Evolutionary conservation across 2,888 invertebrate genomes (phyloP).

Genomic region (Patella caerulea): DNA sequence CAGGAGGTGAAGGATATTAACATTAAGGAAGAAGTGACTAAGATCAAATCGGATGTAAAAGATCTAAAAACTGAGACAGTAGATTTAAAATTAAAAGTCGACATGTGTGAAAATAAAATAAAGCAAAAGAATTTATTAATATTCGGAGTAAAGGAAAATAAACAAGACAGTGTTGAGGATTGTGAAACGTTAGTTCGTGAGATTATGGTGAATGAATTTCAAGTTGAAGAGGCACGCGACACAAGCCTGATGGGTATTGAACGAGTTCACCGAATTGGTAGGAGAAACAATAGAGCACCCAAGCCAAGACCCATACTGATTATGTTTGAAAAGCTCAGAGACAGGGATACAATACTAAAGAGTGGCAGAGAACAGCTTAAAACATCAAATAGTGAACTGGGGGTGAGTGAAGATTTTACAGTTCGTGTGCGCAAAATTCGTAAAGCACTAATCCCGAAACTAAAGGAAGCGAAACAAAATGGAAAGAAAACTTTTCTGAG

Average conservation of each 20-base stretch:
- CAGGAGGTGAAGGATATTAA: background rate
- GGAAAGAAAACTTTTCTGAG: background rate
- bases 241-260: background rate
- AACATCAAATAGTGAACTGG: background rate
- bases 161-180: background rate
- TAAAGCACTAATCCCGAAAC: background rate
- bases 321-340: background rate
- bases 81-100: background rate
- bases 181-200: background rate
- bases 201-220: background rate
- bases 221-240: background rate
- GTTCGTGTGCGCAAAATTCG: background rate
- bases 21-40: background rate
- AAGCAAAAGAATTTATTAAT: background rate
- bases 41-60: background rate
- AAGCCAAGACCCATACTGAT: background rate
- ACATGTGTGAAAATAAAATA: background rate
- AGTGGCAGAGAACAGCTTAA: background rate
- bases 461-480: background rate
- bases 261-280: background rate
- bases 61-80: background rate
- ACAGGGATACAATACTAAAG: background rate
- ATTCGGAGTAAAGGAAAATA: background rate
- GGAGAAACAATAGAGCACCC: background rate
- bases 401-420: background rate